Conservation (phyloP, 2,797 vertebrate species). For the Neostethus bicornis region DNA sequence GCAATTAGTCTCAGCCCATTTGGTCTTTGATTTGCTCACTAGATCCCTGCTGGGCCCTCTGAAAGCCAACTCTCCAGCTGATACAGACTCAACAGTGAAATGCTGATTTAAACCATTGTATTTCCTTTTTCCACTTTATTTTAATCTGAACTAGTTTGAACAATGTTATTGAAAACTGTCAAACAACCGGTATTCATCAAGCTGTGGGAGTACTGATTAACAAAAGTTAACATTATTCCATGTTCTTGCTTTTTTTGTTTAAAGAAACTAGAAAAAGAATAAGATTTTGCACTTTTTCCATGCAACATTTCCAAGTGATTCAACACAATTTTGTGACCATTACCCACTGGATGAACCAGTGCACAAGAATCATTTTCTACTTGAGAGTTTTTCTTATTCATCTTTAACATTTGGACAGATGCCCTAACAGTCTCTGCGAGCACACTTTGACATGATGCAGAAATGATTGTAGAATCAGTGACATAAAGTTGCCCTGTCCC, state of each 20-base stretch:
- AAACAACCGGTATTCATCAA: conserved; percentile 4
- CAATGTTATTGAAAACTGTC: neutral
- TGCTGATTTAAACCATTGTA: conserved; percentile 22
- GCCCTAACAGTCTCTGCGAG: neutral
- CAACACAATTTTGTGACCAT: neutral
- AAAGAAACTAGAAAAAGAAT: too few relatives aligned
- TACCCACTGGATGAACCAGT: neutral
- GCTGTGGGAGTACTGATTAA: neutral
- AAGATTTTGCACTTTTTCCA: neutral
- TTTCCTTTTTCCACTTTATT: conserved; percentile 1
- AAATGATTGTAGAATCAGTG: neutral
- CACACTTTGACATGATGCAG: neutral
- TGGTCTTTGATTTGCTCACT: conserved; percentile 29
- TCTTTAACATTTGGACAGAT: neutral
- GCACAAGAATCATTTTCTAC: neutral
- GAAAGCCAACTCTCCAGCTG: conserved; percentile 29
- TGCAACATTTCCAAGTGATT: neutral
- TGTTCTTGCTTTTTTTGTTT: conserved; percentile 13
- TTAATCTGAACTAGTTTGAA: conserved; percentile 1
- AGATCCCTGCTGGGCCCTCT: conserved; percentile 43
- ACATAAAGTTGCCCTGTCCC: neutral
- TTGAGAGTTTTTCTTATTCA: neutral
- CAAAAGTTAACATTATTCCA: conserved; percentile 13
- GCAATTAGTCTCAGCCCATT: conserved; percentile 52
- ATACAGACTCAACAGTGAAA: conserved; percentile 29